Evolutionary conservation across 2,888 invertebrate genomes (phyloP), one percentile per base, ranked within the genome.

Genomic region (Hemithea aestivaria): DNA sequence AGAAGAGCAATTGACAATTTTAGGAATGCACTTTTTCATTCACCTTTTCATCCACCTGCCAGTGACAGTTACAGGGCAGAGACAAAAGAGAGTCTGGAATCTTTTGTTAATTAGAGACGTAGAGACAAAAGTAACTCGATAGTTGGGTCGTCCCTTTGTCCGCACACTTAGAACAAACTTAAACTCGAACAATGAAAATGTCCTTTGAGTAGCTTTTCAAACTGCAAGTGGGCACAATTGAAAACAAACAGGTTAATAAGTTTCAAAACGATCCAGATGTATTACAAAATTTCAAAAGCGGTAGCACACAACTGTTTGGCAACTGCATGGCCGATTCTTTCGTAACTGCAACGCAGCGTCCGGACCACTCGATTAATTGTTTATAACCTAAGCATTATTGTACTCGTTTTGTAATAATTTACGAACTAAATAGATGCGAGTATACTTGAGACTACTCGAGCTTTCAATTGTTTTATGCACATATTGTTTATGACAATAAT

Each of bases 221-320:
- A 73, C 66, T 66, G 48, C 52, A 58, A 68, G 66, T 66, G 66
- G 65, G 61, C 60, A 70, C 72, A 72, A 71, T 73, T 70, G 66
- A 73, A 76, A 75, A 80, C 67, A 82, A 84, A 81, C 79, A 77
- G 81, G 80, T 84, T 83, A 83, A 85, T 83, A 80, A 71, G 76
- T 87, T 85, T 83, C 83, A 83, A 85, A 87, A 83, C 84, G 81
- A 80, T 85, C 82, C 84, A 85, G 83, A 85, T 84, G 82, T 81
- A 79, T 84, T 84, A 83, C 84, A 77, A 43, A 60, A 66, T 67
- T 65, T 64, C 69, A 72, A 81, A 83, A 84, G 84, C 78, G 74
- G 81, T 75, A 80, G 74, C 79, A 73, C 65, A 79, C 73, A 73
- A 79, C 69, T 74, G 79, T 85, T 84, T 80, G 73, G 79, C 73